Evolutionary conservation across 2,113 vertebrate genomes (phyloP).

Genomic region (Solenodon paradoxus): DNA sequence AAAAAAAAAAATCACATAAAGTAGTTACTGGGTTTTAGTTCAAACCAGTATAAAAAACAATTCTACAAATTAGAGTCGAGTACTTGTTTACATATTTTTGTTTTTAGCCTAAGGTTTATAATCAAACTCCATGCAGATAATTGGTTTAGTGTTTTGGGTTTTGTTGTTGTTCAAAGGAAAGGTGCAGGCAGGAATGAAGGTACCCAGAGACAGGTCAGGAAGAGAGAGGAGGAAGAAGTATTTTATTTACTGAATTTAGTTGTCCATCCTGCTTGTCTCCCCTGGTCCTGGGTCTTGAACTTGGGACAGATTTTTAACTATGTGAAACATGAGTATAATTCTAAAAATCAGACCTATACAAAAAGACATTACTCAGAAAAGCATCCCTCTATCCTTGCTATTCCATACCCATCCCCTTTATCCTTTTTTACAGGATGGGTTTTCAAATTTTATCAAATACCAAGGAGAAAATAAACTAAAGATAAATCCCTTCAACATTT

Average conservation of each 20-base stretch:
- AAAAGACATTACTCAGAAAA: not conserved
- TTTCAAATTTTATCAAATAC: too few relatives aligned
- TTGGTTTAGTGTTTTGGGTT: not conserved
- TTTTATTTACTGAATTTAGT: too few relatives aligned
- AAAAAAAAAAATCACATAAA: not conserved
- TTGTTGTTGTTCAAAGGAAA: too few relatives aligned
- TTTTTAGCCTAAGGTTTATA: not conserved
- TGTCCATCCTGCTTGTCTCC: too few relatives aligned
- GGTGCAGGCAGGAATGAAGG: too few relatives aligned
- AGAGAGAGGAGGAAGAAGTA: too few relatives aligned
- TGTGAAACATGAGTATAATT: not conserved
- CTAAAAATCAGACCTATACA: not conserved
- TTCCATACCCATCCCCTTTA: not conserved
- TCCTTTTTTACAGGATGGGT: too few relatives aligned
- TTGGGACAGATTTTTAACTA: not conserved
- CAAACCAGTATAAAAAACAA: not conserved
- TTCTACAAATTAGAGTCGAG: not conserved
- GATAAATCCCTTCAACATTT: too few relatives aligned
- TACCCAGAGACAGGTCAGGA: too few relatives aligned
- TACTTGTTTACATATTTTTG: not conserved
- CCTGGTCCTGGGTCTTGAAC: not conserved
- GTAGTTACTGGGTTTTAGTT: not conserved
- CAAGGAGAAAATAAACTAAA: too few relatives aligned
- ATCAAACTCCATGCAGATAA: not conserved
- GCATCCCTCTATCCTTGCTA: not conserved